Evolutionary conservation across 2,888 invertebrate genomes (phyloP).

Genomic region (Octodonta nipae): DNA sequence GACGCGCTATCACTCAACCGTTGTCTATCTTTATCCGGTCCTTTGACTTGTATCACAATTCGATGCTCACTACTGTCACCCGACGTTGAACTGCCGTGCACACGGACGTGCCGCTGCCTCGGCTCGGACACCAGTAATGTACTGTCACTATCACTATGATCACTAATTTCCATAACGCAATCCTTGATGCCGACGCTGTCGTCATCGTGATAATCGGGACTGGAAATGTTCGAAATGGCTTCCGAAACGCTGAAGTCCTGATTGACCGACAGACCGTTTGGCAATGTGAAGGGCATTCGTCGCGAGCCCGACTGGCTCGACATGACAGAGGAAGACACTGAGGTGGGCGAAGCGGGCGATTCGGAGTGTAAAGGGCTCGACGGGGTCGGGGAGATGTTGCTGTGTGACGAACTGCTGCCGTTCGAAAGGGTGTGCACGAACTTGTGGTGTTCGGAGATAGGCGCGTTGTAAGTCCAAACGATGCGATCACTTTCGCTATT

Average conservation of each 20-base stretch:
- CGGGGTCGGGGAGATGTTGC: slow-evolving; percentile 62
- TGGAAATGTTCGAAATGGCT: slow-evolving; percentile 78
- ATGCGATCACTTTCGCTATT: slow-evolving; percentile 42
- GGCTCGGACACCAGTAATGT: slow-evolving; percentile 75
- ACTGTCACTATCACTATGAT: slow-evolving; percentile 80
- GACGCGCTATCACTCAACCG: too few species aligned
- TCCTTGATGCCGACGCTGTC: slow-evolving; percentile 71
- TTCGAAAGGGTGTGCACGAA: slow-evolving; percentile 46
- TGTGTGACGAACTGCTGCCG: slow-evolving; percentile 45
- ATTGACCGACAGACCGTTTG: slow-evolving; percentile 31
- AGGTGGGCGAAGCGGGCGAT: slow-evolving; percentile 66
- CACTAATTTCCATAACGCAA: slow-evolving; percentile 74
- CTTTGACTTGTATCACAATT: slow-evolving; percentile 72
- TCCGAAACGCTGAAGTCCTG: slow-evolving; percentile 73
- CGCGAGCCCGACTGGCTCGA: slow-evolving; percentile 59
- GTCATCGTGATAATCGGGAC: slow-evolving; percentile 80
- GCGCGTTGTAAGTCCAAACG: slow-evolving; percentile 86
- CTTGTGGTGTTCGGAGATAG: slow-evolving; percentile 43
- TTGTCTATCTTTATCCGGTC: slow-evolving; percentile 41
- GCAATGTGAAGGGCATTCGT: slow-evolving; percentile 40
- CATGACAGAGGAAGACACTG: slow-evolving; percentile 78
- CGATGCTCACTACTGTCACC: slow-evolving; percentile 52
- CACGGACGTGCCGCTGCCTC: slow-evolving; percentile 32
- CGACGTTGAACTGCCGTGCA: slow-evolving; percentile 13
- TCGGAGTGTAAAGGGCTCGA: slow-evolving; percentile 57